phyloP scores from a whole-genome alignment of 2,888 invertebrate species.

The Heliconius ismenius region DNA sequence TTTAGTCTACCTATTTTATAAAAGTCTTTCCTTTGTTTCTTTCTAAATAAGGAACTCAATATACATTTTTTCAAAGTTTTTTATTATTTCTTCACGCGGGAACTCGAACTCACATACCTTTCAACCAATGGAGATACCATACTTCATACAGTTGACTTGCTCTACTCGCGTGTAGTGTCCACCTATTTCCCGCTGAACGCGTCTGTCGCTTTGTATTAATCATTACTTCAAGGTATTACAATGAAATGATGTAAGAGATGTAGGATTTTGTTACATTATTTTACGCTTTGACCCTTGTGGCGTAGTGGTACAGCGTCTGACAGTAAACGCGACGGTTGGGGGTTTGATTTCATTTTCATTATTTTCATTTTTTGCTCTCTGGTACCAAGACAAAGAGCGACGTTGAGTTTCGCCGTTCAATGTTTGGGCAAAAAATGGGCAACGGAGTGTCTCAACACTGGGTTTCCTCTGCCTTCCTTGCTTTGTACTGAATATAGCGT shows the following conservation, averaged over 20 bases:
- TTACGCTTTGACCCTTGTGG: too few species aligned
- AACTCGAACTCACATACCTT: slow-evolving; percentile 18
- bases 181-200: slow-evolving; percentile 44
- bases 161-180: slow-evolving; percentile 44
- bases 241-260: slow-evolving; percentile 1
- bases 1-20: too few species aligned
- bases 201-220: slow-evolving; percentile 45
- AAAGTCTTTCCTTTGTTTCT: too few species aligned
- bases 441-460: neutral
- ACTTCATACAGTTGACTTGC: slow-evolving; percentile 39
- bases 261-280: slow-evolving; percentile 20
- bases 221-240: slow-evolving; percentile 31
- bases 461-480: neutral
- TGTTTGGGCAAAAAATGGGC: neutral
- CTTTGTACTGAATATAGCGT: too few species aligned
- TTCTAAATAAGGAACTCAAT: neutral
- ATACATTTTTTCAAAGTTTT: neutral
- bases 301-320: neutral
- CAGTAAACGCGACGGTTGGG: neutral
- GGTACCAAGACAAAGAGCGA: too few species aligned
- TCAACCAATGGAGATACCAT: slow-evolving; percentile 25
- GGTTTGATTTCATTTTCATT: neutral
- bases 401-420: neutral
- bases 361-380: neutral
- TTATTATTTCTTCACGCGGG: neutral